Conservation (phyloP, 2,797 vertebrate genomes). For the Lacerta agilis region DNA sequence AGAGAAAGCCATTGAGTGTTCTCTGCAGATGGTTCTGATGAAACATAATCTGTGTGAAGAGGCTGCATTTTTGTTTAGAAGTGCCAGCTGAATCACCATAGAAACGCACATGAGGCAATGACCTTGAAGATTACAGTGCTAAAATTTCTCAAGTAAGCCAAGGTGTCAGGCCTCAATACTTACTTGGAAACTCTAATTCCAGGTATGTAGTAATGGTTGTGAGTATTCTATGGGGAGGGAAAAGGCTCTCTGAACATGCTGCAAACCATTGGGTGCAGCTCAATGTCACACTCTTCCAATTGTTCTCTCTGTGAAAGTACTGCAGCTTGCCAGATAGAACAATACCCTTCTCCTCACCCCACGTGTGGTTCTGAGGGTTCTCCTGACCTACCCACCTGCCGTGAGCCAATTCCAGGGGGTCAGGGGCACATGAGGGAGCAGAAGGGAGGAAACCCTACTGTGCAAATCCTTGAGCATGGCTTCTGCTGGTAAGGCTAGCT, state of each 20-base stretch:
- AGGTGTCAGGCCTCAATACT: neutral
- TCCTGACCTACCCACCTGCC: too few relatives aligned
- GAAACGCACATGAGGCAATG: neutral
- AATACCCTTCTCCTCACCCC: too few relatives aligned
- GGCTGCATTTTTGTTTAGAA: neutral
- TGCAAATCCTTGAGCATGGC: too few relatives aligned
- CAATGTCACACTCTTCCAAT: neutral
- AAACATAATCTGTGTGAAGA: neutral
- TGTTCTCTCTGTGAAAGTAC: too few relatives aligned
- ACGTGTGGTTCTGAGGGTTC: too few relatives aligned
- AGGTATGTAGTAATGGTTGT: neutral
- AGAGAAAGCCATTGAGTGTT: neutral
- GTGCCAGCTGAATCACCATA: neutral
- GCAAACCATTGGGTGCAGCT: neutral
- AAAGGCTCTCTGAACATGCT: neutral
- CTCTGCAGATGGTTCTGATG: neutral
- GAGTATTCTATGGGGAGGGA: neutral
- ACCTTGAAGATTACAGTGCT: neutral
- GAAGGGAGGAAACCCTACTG: too few relatives aligned
- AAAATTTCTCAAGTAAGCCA: neutral
- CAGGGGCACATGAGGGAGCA: too few relatives aligned
- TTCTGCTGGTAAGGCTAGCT: too few relatives aligned
- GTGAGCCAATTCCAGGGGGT: too few relatives aligned
- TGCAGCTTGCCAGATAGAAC: too few relatives aligned
- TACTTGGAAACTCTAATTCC: neutral